Evolutionary conservation across 2,888 invertebrate genomes (phyloP), one percentile per base, ranked within the genome.

Genomic region (Epinotia ramella): DNA sequence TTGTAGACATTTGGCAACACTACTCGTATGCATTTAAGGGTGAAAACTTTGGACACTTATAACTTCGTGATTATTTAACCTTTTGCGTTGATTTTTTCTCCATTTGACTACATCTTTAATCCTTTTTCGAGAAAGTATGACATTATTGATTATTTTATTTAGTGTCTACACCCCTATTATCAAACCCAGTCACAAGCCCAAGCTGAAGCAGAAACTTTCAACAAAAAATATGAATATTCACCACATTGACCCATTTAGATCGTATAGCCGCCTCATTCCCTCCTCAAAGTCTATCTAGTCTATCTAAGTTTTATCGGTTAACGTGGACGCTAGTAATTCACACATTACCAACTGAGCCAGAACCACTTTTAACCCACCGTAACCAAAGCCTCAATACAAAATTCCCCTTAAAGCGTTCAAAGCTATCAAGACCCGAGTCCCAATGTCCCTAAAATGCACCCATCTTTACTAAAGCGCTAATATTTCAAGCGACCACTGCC

Each of bases 401-500:
- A 76, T 71, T 71, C 75, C 67, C 67, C 71, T 63, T 63, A 33
- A 62, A 75, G 67, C 62, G 78, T 87, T 91, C 92, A 91, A 91
- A 91, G 89, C 88, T 92, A 92, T 92, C 92, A 88, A 87, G 88
- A 84, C 87, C 86, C 85, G 87, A 90, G 89, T 89, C 91, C 92
- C 90, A 88, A 90, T 87, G 87, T 87, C 84, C 85, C 86, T 84
- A 89, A 88, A 91, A 91, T 90, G 90, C 92, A 90, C 87, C 88
- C 91, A 90, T 91, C 91, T 90, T 86, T 86, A 80, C 84, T 84
- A 85, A 86, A 86, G 86, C 90, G 87, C 92, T 93, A 92, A 94
- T 94, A 93, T 93, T 93, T 94, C 93, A 93, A 89, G 86, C 88
- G 90, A 81, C 84, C 87, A 88, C 90, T 89, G 89, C 87, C 87